Base-by-base conservation (phyloP, 2,113 vertebrate species). In the Lathamus discolor region DNA sequence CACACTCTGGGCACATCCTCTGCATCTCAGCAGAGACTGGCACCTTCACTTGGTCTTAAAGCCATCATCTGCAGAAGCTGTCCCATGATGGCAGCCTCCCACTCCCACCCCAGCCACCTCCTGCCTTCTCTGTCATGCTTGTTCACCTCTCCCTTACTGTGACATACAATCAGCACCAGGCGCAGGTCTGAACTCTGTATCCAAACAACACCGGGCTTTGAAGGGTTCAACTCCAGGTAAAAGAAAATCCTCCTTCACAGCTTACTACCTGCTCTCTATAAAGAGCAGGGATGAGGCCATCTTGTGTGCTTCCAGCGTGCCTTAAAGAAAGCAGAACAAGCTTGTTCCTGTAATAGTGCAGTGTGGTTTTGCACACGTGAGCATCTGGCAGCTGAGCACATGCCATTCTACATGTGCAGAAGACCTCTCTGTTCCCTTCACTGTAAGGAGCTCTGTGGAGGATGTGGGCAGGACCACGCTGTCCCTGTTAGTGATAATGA, bases 21-120 rank as follows among this genome's bases (percentile, higher is more conserved):
- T 63, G 10, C 18, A n/a, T n/a, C 25, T 41, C 0, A 0, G 19
- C 43, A 78, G 17, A 69, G 41, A 37, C 17, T 0, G 8, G 5
- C 35, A 20, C 11, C 25, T 82, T 70, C 51, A 57, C 7, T 16
- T 83, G 55, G 8, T 54, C 43, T 41, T 54, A 62, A 70, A 46
- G 37, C 10, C 55, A 48, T 13, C 1, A 0, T 23, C 37, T 2
- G 0, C 43, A 64, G 57, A 35, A 93, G 28, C 35, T 49, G 27
- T 14, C 15, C 39, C 43, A 55, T 0, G 2, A 28, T 3, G 2
- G 15, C 68, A 78, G 22, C 41, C 10, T 86, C 20, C 23, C 31
- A 28, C 20, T 57, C 44, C 57, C 23, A 43, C 2, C 2, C 11
- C 33, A 73, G 33, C 28, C 48, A 73, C 17, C 16, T 76, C 44